Base-by-base conservation (phyloP, 2,797 vertebrate genomes). In the Gymnocypris eckloni region DNA sequence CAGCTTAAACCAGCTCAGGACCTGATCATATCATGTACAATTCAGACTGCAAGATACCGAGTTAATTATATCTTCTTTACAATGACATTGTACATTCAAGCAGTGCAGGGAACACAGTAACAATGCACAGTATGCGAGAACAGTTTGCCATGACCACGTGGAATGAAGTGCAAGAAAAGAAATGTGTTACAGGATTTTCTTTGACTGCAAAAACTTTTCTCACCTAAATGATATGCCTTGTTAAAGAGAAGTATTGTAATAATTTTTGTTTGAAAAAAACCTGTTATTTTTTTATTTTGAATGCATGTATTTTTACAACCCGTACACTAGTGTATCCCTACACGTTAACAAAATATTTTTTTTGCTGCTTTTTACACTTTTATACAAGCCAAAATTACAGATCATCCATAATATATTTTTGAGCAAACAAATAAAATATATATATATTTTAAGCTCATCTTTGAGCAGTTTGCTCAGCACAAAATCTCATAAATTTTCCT, bases 391-490 rank as follows among this genome's bases (percentile, higher is more conserved):
- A 22, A 54, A 76, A 76, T 54, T 54, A 54, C 18, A 10, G n/a
- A 73, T 80, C 41, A 48, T 66, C 16, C 33, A 43, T 18, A 18
- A 9, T 45, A 28, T 18, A 48, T 33, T 67, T 67, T 37, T 79
- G 15, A 79, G n/a, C n/a, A 45, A 48, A 66, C 16, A 10, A 61
- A 79, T 59, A 4, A 4, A 39, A 76, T 39, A 39, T n/a, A 13
- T 6, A 11, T 3, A 75, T 12, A 20, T 52, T 83, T 22, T 25
- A 50, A 50, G 72, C 41, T 73, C 56, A 76, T 82, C 66, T 82
- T 52, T 79, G 54, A 39, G 45, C 16, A 56, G 64, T 81, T 72
- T 72, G 69, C 59, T 50, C 64, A 73, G 61, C 10, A 28, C 43
- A 76, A 54, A 15, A 52, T 61, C 16, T 37, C 18, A 28, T 45